Evolutionary conservation across 2,113 vertebrate genomes (phyloP).

Genomic region (Xiphorhynchus elegans): DNA sequence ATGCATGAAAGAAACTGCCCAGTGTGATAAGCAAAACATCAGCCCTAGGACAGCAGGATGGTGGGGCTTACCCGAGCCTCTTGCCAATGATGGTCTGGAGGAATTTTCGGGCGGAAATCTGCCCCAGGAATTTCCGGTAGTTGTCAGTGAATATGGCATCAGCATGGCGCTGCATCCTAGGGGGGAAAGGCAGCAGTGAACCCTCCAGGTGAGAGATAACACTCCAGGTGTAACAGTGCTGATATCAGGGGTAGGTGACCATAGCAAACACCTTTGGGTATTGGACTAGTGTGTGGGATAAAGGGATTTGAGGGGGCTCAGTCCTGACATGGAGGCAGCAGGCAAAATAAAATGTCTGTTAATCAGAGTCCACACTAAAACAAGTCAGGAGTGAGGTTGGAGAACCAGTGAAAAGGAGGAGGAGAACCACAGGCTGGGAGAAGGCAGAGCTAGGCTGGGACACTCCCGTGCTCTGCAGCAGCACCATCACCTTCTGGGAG

Average conservation of each 20-base stretch:
- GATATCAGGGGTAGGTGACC: background rate
- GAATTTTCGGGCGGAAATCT: slow-evolving; percentile 89
- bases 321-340: background rate
- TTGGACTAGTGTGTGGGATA: background rate
- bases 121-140: slow-evolving; percentile 91
- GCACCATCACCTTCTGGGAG: background rate
- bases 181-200: background rate
- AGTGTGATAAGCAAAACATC: accelerated
- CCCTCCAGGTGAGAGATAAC: background rate
- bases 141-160: slow-evolving; percentile 94
- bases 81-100: slow-evolving; percentile 91
- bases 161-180: slow-evolving; percentile 86
- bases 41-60: background rate
- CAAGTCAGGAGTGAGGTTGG: background rate
- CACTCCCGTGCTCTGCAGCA: background rate
- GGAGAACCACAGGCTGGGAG: background rate
- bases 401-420: background rate
- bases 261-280: background rate
- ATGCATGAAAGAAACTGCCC: background rate
- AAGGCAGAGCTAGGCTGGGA: background rate
- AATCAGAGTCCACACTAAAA: background rate
- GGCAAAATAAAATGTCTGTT: background rate
- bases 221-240: background rate
- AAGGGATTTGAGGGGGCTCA: background rate
- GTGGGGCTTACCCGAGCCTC: slow-evolving; percentile 80